phyloP scores from a whole-genome alignment of 2,113 vertebrate genomes.

The Erythrocercus mccallii region DNA sequence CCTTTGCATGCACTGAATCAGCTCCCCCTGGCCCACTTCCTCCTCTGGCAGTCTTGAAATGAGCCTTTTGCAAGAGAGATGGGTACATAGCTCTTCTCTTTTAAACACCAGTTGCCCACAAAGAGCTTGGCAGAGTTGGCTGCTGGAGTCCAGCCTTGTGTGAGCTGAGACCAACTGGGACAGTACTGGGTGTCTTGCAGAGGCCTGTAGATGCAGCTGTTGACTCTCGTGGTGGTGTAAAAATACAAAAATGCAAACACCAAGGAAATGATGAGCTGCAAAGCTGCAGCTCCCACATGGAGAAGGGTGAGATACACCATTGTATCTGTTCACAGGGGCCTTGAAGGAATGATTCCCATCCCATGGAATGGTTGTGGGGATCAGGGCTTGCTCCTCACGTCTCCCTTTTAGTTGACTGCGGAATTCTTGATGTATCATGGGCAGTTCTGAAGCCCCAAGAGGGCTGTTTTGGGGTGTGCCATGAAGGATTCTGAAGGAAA shows the following conservation, averaged over 20 bases:
- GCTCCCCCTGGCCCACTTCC: not conserved
- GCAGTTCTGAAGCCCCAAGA: not conserved
- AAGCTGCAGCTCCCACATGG: rapidly evolving
- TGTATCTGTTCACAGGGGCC: rapidly evolving
- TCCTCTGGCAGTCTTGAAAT: slow-evolving; percentile 1
- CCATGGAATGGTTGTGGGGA: not conserved
- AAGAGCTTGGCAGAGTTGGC: not conserved
- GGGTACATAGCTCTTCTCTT: not conserved
- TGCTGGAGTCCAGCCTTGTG: not conserved
- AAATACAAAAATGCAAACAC: too few species aligned
- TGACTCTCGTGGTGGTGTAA: not conserved
- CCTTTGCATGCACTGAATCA: not conserved
- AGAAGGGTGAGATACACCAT: not conserved
- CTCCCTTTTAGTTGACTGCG: not conserved
- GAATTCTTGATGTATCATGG: not conserved
- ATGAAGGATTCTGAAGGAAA: not conserved
- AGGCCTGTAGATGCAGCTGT: not conserved
- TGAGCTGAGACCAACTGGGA: not conserved
- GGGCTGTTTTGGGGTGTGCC: not conserved
- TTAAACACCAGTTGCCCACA: not conserved
- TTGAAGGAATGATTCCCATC: not conserved
- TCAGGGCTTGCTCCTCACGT: not conserved
- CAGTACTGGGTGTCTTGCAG: rapidly evolving
- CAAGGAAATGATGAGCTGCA: not conserved
- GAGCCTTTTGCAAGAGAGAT: not conserved